Evolutionary conservation across 2,888 invertebrate species (phyloP), one percentile per base, ranked within the genome.

Genomic region (Folsomia candida): DNA sequence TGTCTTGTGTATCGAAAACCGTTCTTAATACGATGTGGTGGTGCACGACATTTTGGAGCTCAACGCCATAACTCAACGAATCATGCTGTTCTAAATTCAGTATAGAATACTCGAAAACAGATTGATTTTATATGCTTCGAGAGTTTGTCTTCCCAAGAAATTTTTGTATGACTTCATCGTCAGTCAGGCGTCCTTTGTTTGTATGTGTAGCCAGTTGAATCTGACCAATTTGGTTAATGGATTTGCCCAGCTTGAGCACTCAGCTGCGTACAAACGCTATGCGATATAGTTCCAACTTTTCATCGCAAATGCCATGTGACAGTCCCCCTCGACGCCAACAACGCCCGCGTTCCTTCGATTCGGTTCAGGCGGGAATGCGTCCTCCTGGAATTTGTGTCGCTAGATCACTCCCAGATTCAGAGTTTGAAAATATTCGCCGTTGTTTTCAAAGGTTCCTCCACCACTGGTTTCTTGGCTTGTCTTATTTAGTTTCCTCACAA

Each of bases 361-460:
- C n/a, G 24, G 57, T 6, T 6, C 11, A 60, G 9, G 14, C 60
- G 25, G 24, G 25, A 24, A 18, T 6, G 4, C 24, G 26, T 4
- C 26, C 27, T n/a, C 24, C 20, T 11, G 60, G 60, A 25, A 26
- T 26, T 25, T 60, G 25, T 60, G 60, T 26, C 60, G 24, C 60
- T 60, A 4, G 25, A 9, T 25, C 25, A 6, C 27, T 60, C 2
- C 11, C 26, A 3, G 18, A 60, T 11, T 6, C 14, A 51, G 63
- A 51, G 20, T 51, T 51, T 51, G 63, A 18, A 20, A 51, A 47
- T 18, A 64, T 64, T 47, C 28, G 51, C 2, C 51, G 63, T 2
- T 64, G 63, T 22, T 64, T 64, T 26, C 18, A 4, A 47, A 3
- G 63, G 63, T 62, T 27, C 9, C 6, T 62, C 28, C n/a, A 47